phyloP scores from a whole-genome alignment of 2,113 vertebrate species.

The Dipodomys stephensi region DNA sequence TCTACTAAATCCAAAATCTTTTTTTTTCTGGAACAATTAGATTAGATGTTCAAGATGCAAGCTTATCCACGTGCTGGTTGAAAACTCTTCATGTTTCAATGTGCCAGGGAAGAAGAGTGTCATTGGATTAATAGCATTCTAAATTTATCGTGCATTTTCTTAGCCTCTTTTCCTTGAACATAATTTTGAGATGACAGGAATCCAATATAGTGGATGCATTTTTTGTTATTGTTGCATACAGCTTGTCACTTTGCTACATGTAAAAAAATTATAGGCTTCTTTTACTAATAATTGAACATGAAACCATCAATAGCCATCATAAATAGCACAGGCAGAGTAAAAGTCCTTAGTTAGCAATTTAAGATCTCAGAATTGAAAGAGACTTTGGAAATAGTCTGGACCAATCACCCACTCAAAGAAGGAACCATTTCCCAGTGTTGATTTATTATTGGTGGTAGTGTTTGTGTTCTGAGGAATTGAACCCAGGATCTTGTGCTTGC shows the following conservation, averaged over 20 bases:
- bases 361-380: not conserved
- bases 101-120: not conserved
- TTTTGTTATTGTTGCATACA: not conserved
- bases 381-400: not conserved
- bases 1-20: conserved; percentile 15
- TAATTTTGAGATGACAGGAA: conserved; percentile 66
- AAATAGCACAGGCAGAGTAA: not conserved
- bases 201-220: not conserved
- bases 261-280: conserved; percentile 22
- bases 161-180: conserved; percentile 14
- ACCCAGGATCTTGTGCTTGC: too few species aligned
- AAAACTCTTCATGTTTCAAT: not conserved
- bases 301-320: not conserved
- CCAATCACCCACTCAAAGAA: not conserved
- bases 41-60: not conserved
- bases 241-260: not conserved
- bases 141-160: conserved; percentile 57
- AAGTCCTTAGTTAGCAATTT: not conserved
- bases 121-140: conserved; percentile 44
- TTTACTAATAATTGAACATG: conserved; percentile 45
- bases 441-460: too few species aligned
- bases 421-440: not conserved
- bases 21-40: conserved; percentile 37
- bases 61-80: not conserved
- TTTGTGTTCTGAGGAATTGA: too few species aligned